These are phyloP conservation scores for Anagrus nilaparvatae DNA, from an alignment of 1,140 invertebrate species.

Conservation along the genomic window DNA sequence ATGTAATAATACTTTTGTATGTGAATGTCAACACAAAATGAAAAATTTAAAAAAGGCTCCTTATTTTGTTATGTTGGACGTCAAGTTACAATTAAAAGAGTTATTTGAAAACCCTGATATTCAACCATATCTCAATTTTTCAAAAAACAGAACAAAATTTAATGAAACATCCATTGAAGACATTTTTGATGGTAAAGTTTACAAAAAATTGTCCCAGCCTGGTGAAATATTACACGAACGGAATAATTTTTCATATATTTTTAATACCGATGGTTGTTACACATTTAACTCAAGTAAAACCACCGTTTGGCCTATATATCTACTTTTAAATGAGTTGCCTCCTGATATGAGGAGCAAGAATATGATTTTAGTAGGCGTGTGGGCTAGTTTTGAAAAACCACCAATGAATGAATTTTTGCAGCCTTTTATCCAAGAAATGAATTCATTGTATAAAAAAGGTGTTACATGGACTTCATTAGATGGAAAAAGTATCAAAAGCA, in stretches of 20 bases:
- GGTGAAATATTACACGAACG: not conserved
- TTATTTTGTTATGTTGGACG: not conserved
- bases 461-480: no score
- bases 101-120: not conserved
- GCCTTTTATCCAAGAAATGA: conserved; percentile 13
- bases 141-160: not conserved
- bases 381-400: conserved; percentile 14
- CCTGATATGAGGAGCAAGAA: conserved; percentile 7
- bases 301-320: conserved; percentile 16
- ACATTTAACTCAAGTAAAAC: conserved; percentile 14
- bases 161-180: not conserved
- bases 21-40: not conserved
- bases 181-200: conserved; percentile 12
- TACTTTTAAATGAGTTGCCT: conserved; percentile 9
- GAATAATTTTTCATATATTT: conserved; percentile 15
- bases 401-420: conserved; percentile 16
- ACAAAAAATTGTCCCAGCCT: conserved; percentile 1
- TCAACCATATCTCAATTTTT: not conserved
- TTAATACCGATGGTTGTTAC: conserved; percentile 17
- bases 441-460: conserved; percentile 11
- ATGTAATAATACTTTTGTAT: no score
- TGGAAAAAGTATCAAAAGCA: no score
- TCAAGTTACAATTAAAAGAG: not conserved
- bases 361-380: conserved; percentile 15
- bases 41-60: not conserved